A percentile compares a stretch with the other conserved stretches of the same genome.
Evolutionary conservation across 2,113 vertebrate genomes (phyloP).

Genomic region (Dunckerocampus dactyliophorus): DNA sequence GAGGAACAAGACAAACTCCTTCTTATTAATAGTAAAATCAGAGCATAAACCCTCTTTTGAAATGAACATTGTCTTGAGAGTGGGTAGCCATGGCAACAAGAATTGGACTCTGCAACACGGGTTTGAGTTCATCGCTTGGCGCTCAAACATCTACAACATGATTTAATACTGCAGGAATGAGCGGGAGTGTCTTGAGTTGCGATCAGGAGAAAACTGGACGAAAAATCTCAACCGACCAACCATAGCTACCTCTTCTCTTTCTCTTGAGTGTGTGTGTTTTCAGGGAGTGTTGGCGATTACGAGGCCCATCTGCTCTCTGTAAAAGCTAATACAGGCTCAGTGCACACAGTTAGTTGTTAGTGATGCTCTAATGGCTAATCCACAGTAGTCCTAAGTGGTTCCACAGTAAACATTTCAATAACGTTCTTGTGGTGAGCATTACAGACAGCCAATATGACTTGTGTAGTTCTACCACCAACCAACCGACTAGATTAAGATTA

Average conservation of each 20-base stretch:
- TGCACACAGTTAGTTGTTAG: slow-evolving; percentile 21
- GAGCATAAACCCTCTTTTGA: slow-evolving; percentile 49
- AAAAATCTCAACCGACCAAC: not conserved
- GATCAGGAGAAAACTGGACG: slow-evolving; percentile 23
- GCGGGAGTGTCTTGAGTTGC: slow-evolving; percentile 25
- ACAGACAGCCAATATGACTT: no score
- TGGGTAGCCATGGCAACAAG: slow-evolving; percentile 58
- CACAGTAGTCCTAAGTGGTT: slow-evolving; percentile 24
- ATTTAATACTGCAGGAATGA: slow-evolving; percentile 24
- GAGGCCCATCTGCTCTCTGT: slow-evolving; percentile 47
- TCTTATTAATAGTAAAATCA: slow-evolving; percentile 27
- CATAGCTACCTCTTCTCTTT: not conserved
- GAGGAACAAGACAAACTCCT: slow-evolving; percentile 8
- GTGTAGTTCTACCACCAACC: no score
- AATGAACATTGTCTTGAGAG: slow-evolving; percentile 51
- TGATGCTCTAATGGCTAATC: slow-evolving; percentile 38
- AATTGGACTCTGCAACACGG: slow-evolving; percentile 30
- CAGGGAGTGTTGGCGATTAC: not conserved
- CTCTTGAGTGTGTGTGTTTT: slow-evolving; percentile 10
- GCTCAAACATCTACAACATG: slow-evolving; percentile 18
- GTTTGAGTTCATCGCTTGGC: slow-evolving; percentile 32
- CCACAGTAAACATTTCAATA: no score
- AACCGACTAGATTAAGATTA: no score
- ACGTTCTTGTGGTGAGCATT: no score
- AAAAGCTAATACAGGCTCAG: slow-evolving; percentile 17